Evolutionary conservation across 2,113 vertebrate genomes (phyloP).

Genomic region (Ochotona curzoniae): DNA sequence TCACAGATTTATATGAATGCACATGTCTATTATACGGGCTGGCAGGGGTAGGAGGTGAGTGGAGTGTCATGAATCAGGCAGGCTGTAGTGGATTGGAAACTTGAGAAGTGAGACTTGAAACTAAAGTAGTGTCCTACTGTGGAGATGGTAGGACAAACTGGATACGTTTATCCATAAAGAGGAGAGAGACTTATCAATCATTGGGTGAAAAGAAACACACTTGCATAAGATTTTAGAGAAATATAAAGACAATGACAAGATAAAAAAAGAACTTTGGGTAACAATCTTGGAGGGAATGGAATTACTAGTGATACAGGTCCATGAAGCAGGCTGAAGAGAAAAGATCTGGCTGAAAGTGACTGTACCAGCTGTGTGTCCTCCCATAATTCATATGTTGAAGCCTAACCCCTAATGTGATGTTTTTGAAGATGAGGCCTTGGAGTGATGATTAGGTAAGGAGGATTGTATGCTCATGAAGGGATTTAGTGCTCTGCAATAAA

Average conservation of each 20-base stretch:
- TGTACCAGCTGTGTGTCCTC: background rate
- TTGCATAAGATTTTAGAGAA: background rate
- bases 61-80: background rate
- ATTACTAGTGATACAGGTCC: background rate
- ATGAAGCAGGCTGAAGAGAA: background rate
- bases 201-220: background rate
- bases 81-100: background rate
- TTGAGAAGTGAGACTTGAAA: background rate
- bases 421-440: background rate
- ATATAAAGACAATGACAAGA: background rate
- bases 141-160: background rate
- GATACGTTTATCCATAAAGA: background rate
- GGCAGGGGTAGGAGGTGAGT: too few species aligned
- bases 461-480: background rate
- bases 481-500: background rate
- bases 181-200: background rate
- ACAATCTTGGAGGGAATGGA: background rate
- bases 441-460: background rate
- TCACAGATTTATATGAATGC: rapidly evolving
- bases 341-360: background rate
- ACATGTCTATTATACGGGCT: background rate
- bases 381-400: background rate
- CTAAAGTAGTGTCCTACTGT: too few species aligned
- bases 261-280: background rate
- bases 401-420: background rate